phyloP scores from a whole-genome alignment of 1,140 invertebrate genomes.

The Pemphigus obesinymphae region DNA sequence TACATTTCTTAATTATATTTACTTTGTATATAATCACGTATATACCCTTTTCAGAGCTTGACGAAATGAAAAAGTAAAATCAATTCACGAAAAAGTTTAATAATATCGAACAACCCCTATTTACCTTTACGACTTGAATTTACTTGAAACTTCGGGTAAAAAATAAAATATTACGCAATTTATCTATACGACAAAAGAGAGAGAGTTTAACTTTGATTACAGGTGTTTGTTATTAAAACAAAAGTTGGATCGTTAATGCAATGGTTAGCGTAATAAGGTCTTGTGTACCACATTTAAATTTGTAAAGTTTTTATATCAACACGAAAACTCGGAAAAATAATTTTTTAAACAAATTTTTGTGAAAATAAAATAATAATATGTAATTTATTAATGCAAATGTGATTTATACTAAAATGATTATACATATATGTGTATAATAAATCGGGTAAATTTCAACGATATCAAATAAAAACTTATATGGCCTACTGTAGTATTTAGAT shows the following conservation, averaged over 20 bases:
- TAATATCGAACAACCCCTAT: constrained; percentile 5
- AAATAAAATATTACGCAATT: no score
- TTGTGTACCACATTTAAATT: neutral
- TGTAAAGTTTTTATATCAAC: constrained; percentile 14
- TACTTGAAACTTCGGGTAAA: neutral
- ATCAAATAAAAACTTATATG: no score
- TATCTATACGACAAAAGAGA: neutral
- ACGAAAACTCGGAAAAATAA: neutral
- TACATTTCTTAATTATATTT: neutral
- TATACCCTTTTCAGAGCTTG: neutral
- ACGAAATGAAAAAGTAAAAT: neutral
- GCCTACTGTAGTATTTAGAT: neutral
- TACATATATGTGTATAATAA: no score
- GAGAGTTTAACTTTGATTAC: constrained; percentile 27
- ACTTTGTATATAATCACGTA: neutral
- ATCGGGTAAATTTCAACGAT: no score
- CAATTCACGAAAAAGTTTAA: constrained; percentile 11
- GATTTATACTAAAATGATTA: no score
- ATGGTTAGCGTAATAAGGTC: neutral
- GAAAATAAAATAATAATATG: no score
- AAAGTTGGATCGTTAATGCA: constrained; percentile 1
- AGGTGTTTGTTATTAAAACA: constrained; percentile 17
- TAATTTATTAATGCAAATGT: no score
- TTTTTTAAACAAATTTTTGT: neutral
- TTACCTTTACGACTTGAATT: constrained; percentile 10